phyloP scores from a whole-genome alignment of 2,888 invertebrate genomes.

The Ormia ochracea region DNA sequence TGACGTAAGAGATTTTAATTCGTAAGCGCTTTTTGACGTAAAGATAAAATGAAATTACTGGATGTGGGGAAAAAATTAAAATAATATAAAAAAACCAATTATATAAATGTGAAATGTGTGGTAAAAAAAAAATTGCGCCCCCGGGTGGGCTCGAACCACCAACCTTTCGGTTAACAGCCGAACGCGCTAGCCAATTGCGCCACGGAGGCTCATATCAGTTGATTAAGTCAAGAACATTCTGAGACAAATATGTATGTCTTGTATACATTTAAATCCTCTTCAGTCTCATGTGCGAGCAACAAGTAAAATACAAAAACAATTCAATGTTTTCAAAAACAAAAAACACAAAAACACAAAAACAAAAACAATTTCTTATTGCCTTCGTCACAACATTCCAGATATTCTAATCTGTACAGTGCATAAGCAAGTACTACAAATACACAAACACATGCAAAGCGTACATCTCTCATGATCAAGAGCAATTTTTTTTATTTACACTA shows the following conservation, averaged over 20 bases:
- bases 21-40: too few relatives aligned
- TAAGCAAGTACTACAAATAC: not conserved
- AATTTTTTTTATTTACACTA: constrained; percentile 5
- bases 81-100: not conserved
- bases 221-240: not conserved
- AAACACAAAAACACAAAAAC: too few relatives aligned
- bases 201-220: constrained; percentile 79
- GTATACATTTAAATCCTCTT: not conserved
- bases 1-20: too few relatives aligned
- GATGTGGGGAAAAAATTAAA: not conserved
- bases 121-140: constrained; percentile 83
- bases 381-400: not conserved
- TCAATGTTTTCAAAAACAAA: too few relatives aligned
- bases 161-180: constrained; percentile 99
- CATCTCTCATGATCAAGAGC: constrained; percentile 41
- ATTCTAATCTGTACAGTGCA: not conserved
- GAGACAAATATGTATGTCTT: not conserved
- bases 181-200: constrained; percentile 98
- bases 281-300: not conserved
- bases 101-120: constrained; percentile 8
- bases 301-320: not conserved
- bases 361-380: not conserved
- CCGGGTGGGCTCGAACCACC: constrained; percentile 98
- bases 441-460: not conserved
- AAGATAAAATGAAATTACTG: too few relatives aligned